Evolutionary conservation across 2,888 invertebrate species (phyloP).

Genomic region (Drosophila kanekoi): DNA sequence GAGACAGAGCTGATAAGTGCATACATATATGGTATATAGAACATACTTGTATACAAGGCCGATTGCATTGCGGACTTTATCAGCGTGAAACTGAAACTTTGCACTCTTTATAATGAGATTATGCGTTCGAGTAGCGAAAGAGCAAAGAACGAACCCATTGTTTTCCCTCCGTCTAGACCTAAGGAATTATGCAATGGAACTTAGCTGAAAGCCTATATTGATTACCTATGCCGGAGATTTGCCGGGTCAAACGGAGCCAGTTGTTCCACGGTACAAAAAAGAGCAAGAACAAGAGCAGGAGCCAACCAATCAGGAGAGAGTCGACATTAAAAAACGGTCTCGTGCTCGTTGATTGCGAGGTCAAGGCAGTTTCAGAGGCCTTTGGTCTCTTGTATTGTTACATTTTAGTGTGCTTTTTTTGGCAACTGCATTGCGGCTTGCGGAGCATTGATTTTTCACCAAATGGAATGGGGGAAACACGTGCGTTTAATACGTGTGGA

Average conservation of each 20-base stretch:
- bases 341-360: conserved; percentile 36
- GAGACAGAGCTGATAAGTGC: conserved; percentile 48
- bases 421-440: conserved; percentile 28
- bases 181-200: conserved; percentile 51
- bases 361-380: conserved; percentile 37
- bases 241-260: conserved; percentile 26
- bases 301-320: neutral
- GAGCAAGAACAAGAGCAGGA: conserved; percentile 7
- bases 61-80: conserved; percentile 34
- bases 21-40: neutral
- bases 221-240: conserved; percentile 27
- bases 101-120: conserved; percentile 53
- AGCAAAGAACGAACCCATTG: conserved; percentile 25
- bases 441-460: conserved; percentile 53
- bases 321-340: conserved; percentile 3
- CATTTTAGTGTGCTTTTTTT: conserved; percentile 5
- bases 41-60: neutral
- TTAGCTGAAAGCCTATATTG: conserved; percentile 24
- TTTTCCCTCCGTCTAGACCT: conserved; percentile 32
- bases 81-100: conserved; percentile 47
- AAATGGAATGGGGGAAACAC: conserved; percentile 26
- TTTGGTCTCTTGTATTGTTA: conserved; percentile 8
- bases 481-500: conserved; percentile 26
- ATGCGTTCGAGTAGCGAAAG: conserved; percentile 22
- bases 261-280: conserved; percentile 10